phyloP scores from a whole-genome alignment of 2,113 vertebrate species.

The Stomatorhinus ivindoensis region DNA sequence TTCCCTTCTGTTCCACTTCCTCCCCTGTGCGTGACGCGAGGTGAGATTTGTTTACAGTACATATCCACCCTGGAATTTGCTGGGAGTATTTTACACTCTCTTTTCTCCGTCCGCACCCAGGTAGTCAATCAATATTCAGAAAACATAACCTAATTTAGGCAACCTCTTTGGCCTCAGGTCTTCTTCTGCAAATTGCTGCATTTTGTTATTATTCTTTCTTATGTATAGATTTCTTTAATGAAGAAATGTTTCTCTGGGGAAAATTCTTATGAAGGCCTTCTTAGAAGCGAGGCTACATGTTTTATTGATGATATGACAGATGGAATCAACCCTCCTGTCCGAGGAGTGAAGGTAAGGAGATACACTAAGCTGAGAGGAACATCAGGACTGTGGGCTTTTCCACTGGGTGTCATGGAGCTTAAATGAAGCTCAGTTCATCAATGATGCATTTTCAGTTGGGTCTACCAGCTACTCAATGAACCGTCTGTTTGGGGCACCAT shows the following conservation, averaged over 20 bases:
- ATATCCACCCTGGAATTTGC: background rate
- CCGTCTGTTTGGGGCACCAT: background rate
- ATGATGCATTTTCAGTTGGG: background rate
- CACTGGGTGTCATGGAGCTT: background rate
- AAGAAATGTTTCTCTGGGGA: background rate
- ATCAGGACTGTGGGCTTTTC: background rate
- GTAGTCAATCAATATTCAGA: background rate
- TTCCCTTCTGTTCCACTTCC: no score
- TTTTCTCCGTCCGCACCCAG: background rate
- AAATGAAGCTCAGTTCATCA: background rate
- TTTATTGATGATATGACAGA: background rate
- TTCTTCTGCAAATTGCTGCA: background rate
- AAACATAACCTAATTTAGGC: background rate
- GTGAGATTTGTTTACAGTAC: background rate
- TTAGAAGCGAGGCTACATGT: background rate
- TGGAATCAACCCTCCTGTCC: background rate
- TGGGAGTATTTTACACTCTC: background rate
- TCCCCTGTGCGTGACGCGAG: background rate
- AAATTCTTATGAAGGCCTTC: no score
- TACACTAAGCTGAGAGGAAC: background rate
- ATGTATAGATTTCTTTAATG: background rate
- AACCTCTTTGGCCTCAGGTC: background rate
- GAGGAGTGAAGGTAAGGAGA: background rate
- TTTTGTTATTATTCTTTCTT: background rate
- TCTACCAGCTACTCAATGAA: background rate